Evolutionary conservation across 2,888 invertebrate species (phyloP).

Genomic region (Eupeodes luniger): DNA sequence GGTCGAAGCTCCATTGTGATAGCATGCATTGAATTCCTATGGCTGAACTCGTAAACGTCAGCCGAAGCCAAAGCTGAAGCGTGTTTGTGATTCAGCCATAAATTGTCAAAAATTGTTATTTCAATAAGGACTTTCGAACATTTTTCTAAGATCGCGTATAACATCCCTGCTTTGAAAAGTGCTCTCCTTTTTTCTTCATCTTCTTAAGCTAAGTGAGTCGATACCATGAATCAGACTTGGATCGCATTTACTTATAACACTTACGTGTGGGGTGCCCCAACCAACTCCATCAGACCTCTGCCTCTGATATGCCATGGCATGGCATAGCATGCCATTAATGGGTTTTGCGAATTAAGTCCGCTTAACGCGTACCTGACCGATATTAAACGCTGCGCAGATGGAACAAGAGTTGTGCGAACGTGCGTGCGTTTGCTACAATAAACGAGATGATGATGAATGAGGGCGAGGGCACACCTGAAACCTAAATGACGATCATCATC

Average conservation of each 20-base stretch:
- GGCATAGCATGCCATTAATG: constrained; percentile 72
- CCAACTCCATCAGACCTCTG: constrained; percentile 22
- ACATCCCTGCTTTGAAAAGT: constrained; percentile 53
- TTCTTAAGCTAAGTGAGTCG: constrained; percentile 33
- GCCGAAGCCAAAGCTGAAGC: too few relatives aligned
- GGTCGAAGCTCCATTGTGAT: too few relatives aligned
- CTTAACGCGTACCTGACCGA: constrained; percentile 76
- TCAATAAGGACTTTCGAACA: not conserved
- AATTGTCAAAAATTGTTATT: not conserved
- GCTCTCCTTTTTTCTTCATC: constrained; percentile 51
- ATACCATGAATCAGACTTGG: constrained; percentile 23
- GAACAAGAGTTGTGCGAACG: not conserved
- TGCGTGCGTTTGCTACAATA: constrained; percentile 12
- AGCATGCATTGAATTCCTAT: too few relatives aligned
- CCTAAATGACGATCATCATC: constrained; percentile 58
- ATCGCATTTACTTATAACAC: constrained; percentile 70
- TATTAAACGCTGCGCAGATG: constrained; percentile 73
- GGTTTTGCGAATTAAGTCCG: constrained; percentile 74
- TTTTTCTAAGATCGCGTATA: not conserved
- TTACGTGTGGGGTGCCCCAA: constrained; percentile 66
- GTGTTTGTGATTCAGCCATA: too few relatives aligned
- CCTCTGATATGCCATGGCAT: constrained; percentile 3
- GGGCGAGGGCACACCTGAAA: constrained; percentile 74
- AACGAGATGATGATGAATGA: constrained; percentile 68
- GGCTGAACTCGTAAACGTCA: too few relatives aligned